A percentile compares a stretch with the other conserved stretches of the same genome.
Conservation (phyloP, 2,797 vertebrate species). For the Helicolenus hilgendorfi region DNA sequence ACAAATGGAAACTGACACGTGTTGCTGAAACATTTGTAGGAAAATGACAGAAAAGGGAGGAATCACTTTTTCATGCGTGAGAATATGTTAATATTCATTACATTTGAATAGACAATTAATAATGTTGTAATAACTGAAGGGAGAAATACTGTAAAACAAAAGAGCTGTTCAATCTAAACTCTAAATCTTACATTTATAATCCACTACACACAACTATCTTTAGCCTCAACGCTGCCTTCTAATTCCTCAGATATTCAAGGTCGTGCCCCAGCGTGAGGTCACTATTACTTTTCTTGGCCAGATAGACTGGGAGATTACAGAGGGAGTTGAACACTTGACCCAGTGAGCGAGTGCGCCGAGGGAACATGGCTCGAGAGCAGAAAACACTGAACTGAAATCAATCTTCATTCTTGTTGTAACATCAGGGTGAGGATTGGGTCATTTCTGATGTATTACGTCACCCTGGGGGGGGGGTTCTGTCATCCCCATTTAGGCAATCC, state of each 20-base stretch:
- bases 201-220: constrained; percentile 37
- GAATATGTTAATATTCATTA: too few species aligned
- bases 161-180: background rate
- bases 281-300: constrained; percentile 79
- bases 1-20: too few species aligned
- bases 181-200: background rate
- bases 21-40: too few species aligned
- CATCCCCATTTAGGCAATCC: constrained; percentile 16
- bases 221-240: constrained; percentile 47
- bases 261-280: constrained; percentile 61
- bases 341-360: constrained; percentile 20
- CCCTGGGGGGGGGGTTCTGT: background rate
- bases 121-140: background rate
- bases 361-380: constrained; percentile 36
- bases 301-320: constrained; percentile 53
- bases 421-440: constrained; percentile 40
- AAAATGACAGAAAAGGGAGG: too few species aligned
- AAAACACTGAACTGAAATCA: constrained; percentile 36
- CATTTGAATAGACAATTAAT: too few species aligned
- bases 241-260: constrained; percentile 63
- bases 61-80: too few species aligned
- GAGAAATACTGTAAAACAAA: background rate
- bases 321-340: constrained; percentile 63
- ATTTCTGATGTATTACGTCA: constrained; percentile 51
- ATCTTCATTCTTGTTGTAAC: constrained; percentile 44